phyloP scores from a whole-genome alignment of 2,797 vertebrate genomes.

The Rhabdomys pumilio region DNA sequence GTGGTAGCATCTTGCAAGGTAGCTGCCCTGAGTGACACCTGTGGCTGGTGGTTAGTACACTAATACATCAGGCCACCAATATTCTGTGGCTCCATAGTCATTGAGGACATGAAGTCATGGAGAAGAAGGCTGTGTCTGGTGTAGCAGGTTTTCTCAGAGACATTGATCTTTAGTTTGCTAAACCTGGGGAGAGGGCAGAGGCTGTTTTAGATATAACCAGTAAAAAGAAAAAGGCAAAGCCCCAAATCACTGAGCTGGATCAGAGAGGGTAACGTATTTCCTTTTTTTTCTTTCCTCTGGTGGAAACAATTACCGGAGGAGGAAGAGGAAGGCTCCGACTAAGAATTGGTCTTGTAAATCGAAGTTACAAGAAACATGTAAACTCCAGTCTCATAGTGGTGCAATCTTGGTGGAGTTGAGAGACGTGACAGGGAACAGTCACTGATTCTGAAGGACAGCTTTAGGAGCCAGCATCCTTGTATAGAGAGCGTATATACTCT shows the following conservation, averaged over 20 bases:
- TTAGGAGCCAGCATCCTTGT: not conserved
- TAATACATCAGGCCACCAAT: not conserved
- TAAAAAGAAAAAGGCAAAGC: not conserved
- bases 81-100: not conserved
- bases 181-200: not conserved
- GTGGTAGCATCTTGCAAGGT: not conserved
- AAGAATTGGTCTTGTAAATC: constrained; percentile 33
- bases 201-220: constrained; percentile 46
- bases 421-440: not conserved
- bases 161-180: not conserved
- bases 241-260: constrained; percentile 40
- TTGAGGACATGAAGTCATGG: not conserved
- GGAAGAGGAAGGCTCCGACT: constrained; percentile 4
- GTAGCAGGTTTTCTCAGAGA: not conserved
- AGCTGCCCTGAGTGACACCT: not conserved
- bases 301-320: constrained; percentile 52
- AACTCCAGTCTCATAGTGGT: constrained; percentile 19
- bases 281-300: constrained; percentile 51
- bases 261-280: not conserved
- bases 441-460: not conserved
- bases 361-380: constrained; percentile 18
- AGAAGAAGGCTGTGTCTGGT: constrained; percentile 24
- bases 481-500: not conserved
- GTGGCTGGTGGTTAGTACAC: constrained; percentile 1
- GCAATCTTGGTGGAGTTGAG: not conserved